These are phyloP conservation scores for Catocala fraxini DNA, from an alignment of 2,888 invertebrate genomes.

Conservation along the genomic window DNA sequence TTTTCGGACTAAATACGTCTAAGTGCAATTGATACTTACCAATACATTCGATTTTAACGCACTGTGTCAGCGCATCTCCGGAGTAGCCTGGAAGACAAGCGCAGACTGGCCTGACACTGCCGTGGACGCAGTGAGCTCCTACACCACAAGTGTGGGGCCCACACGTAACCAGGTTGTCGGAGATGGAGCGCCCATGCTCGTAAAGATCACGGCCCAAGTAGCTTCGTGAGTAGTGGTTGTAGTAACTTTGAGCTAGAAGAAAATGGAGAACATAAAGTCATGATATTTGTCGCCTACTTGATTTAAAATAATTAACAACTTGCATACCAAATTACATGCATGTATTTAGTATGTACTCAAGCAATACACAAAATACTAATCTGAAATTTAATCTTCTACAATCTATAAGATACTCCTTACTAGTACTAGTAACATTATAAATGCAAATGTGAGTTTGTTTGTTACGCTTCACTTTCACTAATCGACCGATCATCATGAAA, in stretches of 20 bases:
- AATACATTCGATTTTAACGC: conserved; percentile 91
- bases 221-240: conserved; percentile 64
- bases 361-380: too few species aligned
- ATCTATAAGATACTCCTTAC: too few species aligned
- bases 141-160: conserved; percentile 89
- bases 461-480: too few species aligned
- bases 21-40: conserved; percentile 75
- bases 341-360: too few species aligned
- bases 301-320: too few species aligned
- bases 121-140: conserved; percentile 90
- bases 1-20: too few species aligned
- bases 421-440: too few species aligned
- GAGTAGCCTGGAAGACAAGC: conserved; percentile 93
- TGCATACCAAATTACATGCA: too few species aligned
- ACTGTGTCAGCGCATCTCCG: conserved; percentile 92
- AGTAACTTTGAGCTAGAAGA: conserved; percentile 72
- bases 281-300: too few species aligned
- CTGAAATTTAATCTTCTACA: too few species aligned
- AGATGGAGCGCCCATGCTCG: conserved; percentile 80
- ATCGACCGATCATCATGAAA: too few species aligned
- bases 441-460: too few species aligned
- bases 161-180: conserved; percentile 82
- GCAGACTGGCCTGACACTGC: conserved; percentile 92
- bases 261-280: not conserved
- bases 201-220: conserved; percentile 75